phyloP scores from a whole-genome alignment of 2,888 invertebrate genomes.

The Amphimallon solstitiale region DNA sequence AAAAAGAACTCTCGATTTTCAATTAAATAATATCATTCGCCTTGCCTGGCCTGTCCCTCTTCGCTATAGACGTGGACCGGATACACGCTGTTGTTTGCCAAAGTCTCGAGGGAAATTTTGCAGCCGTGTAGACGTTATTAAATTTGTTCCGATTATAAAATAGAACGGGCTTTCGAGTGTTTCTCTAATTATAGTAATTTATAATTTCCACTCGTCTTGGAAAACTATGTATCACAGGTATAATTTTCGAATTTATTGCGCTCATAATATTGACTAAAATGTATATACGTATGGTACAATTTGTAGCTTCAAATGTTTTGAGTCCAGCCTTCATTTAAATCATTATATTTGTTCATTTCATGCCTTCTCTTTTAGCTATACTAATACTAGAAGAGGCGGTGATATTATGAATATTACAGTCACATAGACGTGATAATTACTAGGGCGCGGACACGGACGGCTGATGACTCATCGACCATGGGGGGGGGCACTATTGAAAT shows the following conservation, averaged over 20 bases:
- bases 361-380: too few species aligned
- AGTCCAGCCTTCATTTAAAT: too few species aligned
- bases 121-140: slow-evolving; percentile 13
- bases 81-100: slow-evolving; percentile 2
- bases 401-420: too few species aligned
- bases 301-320: too few species aligned
- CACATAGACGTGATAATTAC: too few species aligned
- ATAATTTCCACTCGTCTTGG: slow-evolving; percentile 1
- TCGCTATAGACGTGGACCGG: neutral
- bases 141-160: slow-evolving; percentile 21
- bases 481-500: too few species aligned
- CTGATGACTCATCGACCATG: too few species aligned
- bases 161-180: neutral
- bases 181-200: slow-evolving; percentile 14
- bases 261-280: neutral
- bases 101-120: slow-evolving; percentile 19
- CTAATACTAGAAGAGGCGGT: too few species aligned
- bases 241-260: slow-evolving; percentile 1
- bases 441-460: too few species aligned
- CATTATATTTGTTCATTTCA: too few species aligned
- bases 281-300: too few species aligned
- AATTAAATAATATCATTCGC: slow-evolving; percentile 28
- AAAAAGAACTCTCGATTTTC: slow-evolving; percentile 31
- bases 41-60: neutral
- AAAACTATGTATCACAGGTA: slow-evolving; percentile 6